A percentile compares a stretch with the other conserved stretches of the same genome.
phyloP scores from a whole-genome alignment of 2,888 invertebrate genomes.

The Ormia ochracea region DNA sequence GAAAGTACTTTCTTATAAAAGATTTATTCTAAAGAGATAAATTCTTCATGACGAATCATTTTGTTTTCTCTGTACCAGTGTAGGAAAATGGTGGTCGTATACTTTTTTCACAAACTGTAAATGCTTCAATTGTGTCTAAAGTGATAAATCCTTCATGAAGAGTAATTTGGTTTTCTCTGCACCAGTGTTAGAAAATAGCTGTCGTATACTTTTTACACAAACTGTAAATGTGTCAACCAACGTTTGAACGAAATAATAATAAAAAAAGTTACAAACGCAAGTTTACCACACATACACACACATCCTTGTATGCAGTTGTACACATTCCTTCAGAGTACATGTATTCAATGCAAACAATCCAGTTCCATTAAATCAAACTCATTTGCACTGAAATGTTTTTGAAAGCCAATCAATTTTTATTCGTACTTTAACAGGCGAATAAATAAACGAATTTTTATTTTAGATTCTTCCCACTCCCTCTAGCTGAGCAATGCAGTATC shows the following conservation, averaged over 20 bases:
- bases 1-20: too few species aligned
- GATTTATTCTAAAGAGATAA: too few species aligned
- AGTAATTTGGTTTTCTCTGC: too few species aligned
- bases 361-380: slow-evolving; percentile 17
- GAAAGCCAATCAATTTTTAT: slow-evolving; percentile 8
- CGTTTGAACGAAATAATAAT: neutral
- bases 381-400: slow-evolving; percentile 13
- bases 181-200: too few species aligned
- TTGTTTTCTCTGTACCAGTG: too few species aligned
- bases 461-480: neutral
- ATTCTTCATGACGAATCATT: too few species aligned
- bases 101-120: slow-evolving; percentile 10
- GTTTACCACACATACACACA: neutral
- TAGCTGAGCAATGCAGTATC: too few species aligned
- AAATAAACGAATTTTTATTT: neutral
- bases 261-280: slow-evolving; percentile 1
- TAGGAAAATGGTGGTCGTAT: too few species aligned
- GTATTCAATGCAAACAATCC: neutral
- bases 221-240: neutral
- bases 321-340: neutral
- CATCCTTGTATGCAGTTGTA: too few species aligned
- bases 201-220: neutral
- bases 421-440: slow-evolving; percentile 14
- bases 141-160: too few species aligned
- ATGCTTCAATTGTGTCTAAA: too few species aligned